Conservation (phyloP, 2,113 vertebrate species). For the Pedetes capensis region DNA sequence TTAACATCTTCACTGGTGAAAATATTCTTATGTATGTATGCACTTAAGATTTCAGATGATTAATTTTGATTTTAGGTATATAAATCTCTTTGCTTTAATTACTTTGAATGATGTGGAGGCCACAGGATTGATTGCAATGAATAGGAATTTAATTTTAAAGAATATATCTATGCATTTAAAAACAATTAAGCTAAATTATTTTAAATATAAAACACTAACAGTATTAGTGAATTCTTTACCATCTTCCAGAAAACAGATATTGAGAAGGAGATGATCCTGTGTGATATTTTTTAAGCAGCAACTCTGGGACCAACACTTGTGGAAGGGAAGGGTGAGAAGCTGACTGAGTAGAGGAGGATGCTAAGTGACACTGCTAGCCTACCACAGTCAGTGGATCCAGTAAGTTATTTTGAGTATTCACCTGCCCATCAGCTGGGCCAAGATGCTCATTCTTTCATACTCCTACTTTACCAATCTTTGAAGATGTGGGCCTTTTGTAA, state of each 20-base stretch:
- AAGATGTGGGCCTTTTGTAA: not conserved
- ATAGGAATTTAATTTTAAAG: not conserved
- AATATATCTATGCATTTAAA: not conserved
- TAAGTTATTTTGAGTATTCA: not conserved
- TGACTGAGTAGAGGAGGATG: not conserved
- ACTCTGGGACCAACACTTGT: rapidly evolving
- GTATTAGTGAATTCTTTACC: not conserved
- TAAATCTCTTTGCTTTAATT: not conserved
- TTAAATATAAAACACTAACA: not conserved
- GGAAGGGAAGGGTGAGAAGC: not conserved
- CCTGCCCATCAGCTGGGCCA: not conserved
- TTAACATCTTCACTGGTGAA: conserved; percentile 28
- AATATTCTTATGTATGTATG: not conserved
- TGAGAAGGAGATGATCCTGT: not conserved
- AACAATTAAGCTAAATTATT: not conserved
- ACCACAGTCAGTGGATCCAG: not conserved
- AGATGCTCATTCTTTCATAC: not conserved
- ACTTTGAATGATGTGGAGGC: not conserved
- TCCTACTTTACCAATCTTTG: not conserved
- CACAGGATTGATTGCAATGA: not conserved
- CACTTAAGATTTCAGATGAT: not conserved
- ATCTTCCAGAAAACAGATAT: not conserved
- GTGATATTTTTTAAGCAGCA: not conserved
- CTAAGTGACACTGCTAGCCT: not conserved
- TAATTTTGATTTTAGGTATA: not conserved